Base-by-base conservation (phyloP, 1,140 invertebrate species). In the Trachymyrmex septentrionalis region DNA sequence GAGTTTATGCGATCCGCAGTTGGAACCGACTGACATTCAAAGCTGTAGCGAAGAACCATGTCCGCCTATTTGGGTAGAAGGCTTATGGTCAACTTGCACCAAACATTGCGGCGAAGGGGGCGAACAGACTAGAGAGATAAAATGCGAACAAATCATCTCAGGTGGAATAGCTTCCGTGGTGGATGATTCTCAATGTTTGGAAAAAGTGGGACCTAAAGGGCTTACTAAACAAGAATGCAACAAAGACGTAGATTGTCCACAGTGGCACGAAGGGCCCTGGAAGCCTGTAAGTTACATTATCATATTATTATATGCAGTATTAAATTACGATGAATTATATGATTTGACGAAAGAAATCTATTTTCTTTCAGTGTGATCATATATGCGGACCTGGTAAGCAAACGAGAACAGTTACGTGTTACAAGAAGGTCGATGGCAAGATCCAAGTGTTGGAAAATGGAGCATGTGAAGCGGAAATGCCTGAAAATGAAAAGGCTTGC, bases 331-430 rank as follows among this genome's bases (percentile, higher is more conserved):
- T 19, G 12, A 38, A 38, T 38, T 76, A 61, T 61, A 24, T 10
- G 16, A n/a, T 55, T 55, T 9, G 4, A 30, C 6, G 2, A 27
- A 19, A 24, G 7, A 67, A 80, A 66, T 38, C 14, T 55, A 80
- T 55, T 89, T 77, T 92, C 91, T 24, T 85, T 7, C 16, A 99
- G 97, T 99, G 98, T 92, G 97, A 98, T 93, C 97, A 97, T 92
- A 95, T 99, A 14, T 99, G 99, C 93, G 99, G 98, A 0, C 96
- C 97, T 88, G 99, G 98, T 0, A 97, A 97, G 88, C 96, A 98
- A 94, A 96, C 95, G 0, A 96, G 98, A 48, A 96, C 96, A 88
- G 97, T 98, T 0, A 96, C 96, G 0, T 99, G 98, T 92, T 97
- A 96, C 92, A 96, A 96, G 87, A 97, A 97, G 93, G 94, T 96